Conservation (phyloP, 35 echinoderm and acorn worm genomes). For the Apostichopus californicus region DNA sequence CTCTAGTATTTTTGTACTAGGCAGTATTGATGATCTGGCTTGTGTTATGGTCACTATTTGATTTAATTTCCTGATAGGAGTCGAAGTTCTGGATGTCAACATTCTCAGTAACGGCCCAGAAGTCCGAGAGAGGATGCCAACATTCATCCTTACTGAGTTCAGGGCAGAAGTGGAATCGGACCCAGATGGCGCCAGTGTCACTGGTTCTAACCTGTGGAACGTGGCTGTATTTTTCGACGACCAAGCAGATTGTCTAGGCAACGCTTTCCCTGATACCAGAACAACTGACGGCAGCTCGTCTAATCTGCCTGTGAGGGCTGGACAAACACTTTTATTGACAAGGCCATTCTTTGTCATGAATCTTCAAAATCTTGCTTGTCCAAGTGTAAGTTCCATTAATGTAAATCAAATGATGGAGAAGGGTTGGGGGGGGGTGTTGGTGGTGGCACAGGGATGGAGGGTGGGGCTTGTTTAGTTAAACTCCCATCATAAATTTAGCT, state of each 20-base stretch:
- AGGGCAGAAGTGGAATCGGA: background rate
- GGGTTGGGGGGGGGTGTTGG: no score
- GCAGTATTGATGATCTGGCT: background rate
- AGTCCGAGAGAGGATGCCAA: background rate
- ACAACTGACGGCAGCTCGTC: background rate
- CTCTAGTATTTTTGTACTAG: background rate
- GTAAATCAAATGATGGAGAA: no score
- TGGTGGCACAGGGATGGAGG: no score
- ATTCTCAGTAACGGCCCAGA: background rate
- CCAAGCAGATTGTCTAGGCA: slow-evolving; percentile 15
- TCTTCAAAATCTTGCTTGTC: slow-evolving; percentile 2
- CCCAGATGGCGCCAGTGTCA: background rate
- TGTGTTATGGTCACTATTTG: background rate
- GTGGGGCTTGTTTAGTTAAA: no score
- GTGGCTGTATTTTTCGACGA: slow-evolving; percentile 4
- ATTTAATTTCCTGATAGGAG: background rate
- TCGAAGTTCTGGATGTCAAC: slow-evolving; percentile 4
- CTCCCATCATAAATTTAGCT: no score
- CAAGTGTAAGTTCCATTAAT: background rate
- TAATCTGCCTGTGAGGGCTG: background rate
- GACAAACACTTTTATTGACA: slow-evolving; percentile 8
- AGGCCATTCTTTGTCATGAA: background rate
- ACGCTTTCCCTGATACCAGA: background rate
- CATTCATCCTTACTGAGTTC: background rate
- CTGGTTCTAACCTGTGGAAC: background rate